Evolutionary conservation across 2,113 vertebrate genomes (phyloP).

Genomic region (Poeciliopsis turrubarensis): DNA sequence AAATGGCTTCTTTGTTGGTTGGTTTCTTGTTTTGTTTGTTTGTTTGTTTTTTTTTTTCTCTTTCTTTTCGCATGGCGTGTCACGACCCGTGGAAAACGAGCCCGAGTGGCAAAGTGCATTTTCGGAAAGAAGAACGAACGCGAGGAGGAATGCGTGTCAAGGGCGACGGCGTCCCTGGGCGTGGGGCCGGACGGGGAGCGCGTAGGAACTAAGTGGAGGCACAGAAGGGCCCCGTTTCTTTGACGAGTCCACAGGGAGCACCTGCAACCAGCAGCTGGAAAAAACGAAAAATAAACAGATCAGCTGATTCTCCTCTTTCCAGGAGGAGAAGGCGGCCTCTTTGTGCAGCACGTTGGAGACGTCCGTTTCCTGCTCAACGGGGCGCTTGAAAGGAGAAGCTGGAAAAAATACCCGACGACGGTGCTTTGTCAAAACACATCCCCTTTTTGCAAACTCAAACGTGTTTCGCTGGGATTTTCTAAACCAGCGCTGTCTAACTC

Average conservation of each 20-base stretch:
- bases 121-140: not conserved
- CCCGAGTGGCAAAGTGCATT: slow-evolving; percentile 6
- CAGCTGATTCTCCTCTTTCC: not conserved
- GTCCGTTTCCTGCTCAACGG: not conserved
- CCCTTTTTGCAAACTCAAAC: not conserved
- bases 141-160: not conserved
- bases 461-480: not conserved
- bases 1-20: slow-evolving; percentile 39
- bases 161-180: not conserved
- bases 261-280: not conserved
- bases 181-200: not conserved
- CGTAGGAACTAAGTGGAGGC: not conserved
- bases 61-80: not conserved
- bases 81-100: slow-evolving; percentile 9
- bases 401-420: not conserved
- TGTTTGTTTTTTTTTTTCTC: too few species aligned
- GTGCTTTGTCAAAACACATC: not conserved
- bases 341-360: not conserved
- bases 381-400: not conserved
- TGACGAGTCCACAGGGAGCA: not conserved
- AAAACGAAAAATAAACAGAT: not conserved
- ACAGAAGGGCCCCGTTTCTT: not conserved
- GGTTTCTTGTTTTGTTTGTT: slow-evolving; percentile 8
- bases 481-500: not conserved
- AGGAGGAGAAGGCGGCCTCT: accelerated